A percentile compares a stretch with the other conserved stretches of the same genome.
Evolutionary conservation across 2,113 vertebrate species (phyloP).

Genomic region (Alligator mississippiensis): DNA sequence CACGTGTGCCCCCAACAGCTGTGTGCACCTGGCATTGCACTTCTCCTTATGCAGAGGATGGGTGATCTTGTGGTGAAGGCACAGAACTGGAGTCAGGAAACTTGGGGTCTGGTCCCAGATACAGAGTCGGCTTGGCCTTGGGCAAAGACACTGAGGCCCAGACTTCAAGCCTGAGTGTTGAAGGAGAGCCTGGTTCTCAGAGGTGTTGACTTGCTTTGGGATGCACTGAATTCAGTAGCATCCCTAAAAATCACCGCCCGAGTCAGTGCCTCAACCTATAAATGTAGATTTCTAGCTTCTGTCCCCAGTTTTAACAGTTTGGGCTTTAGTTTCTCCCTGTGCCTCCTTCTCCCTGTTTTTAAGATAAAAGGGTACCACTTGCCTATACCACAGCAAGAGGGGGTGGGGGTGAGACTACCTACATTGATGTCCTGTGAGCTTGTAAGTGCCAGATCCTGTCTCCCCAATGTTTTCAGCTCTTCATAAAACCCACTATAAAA

Average conservation of each 20-base stretch:
- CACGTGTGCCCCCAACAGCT: not conserved
- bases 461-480: not conserved
- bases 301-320: not conserved
- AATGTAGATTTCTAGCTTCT: not conserved
- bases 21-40: not conserved
- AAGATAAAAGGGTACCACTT: not conserved
- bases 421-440: fast-evolving
- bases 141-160: not conserved
- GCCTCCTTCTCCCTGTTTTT: not conserved
- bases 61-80: not conserved
- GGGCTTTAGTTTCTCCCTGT: not conserved
- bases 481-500: not conserved
- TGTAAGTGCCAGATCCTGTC: not conserved
- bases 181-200: not conserved
- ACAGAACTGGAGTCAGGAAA: not conserved
- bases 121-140: not conserved
- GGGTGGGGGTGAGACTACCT: not conserved
- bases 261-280: not conserved
- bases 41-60: not conserved
- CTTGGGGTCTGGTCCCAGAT: not conserved
- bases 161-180: not conserved
- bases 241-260: not conserved
- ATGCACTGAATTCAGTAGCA: not conserved
- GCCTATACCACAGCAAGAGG: not conserved
- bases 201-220: not conserved